These are phyloP conservation scores for Cephalopterus ornatus DNA, from an alignment of 2,113 vertebrate species.

Conservation along the genomic window DNA sequence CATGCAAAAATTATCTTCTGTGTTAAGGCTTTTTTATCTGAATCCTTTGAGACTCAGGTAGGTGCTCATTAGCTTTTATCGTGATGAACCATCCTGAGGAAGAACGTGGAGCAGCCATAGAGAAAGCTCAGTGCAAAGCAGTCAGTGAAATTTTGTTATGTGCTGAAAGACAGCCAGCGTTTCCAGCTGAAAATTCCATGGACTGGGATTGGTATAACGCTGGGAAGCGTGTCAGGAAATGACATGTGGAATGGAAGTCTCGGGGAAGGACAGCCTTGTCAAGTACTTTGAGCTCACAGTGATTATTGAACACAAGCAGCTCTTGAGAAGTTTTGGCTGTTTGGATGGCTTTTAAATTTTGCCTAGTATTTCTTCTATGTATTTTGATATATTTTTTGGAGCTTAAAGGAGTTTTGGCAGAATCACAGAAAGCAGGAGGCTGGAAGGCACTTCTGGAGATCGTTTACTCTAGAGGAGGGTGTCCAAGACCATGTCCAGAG, in stretches of 20 bases:
- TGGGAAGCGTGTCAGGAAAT: background rate
- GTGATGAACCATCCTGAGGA: background rate
- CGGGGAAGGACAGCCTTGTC: background rate
- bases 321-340: background rate
- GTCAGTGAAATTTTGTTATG: background rate
- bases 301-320: background rate
- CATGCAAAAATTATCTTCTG: background rate
- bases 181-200: background rate
- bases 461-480: background rate
- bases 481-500: background rate
- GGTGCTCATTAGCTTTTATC: background rate
- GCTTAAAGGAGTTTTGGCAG: no score
- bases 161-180: background rate
- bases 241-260: background rate
- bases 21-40: background rate
- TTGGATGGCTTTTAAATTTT: background rate
- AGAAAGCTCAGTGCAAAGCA: background rate
- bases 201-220: background rate
- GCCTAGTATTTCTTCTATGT: no score
- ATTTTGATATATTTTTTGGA: no score
- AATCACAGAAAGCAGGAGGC: background rate
- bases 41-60: background rate
- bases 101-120: background rate
- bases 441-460: background rate
- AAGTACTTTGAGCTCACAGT: background rate